A percentile compares a stretch with the other conserved stretches of the same genome.
phyloP scores from a whole-genome alignment of 1,140 invertebrate genomes.

The Drosophila seguyi region DNA sequence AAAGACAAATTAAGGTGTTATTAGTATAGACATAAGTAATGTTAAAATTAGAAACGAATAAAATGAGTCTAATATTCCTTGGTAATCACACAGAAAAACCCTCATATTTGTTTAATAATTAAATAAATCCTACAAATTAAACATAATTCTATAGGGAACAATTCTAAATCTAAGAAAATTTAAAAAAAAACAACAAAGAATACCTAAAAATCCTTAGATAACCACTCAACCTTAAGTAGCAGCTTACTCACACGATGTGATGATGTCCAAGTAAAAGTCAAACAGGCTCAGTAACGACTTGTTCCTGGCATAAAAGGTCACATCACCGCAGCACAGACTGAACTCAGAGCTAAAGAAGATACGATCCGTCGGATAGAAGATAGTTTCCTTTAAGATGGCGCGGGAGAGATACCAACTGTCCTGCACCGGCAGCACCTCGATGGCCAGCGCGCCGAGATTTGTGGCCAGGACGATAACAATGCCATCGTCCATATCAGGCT shows the following conservation, averaged over 20 bases:
- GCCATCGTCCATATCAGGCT: not conserved
- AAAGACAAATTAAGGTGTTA: not conserved
- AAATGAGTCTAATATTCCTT: not conserved
- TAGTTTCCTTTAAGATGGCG: not conserved
- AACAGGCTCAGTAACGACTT: constrained; percentile 5
- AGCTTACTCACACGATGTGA: constrained; percentile 19
- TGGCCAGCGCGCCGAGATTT: not conserved
- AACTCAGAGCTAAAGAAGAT: constrained; percentile 14
- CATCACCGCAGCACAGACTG: constrained; percentile 40
- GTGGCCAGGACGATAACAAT: constrained; percentile 15
- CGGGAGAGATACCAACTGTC: constrained; percentile 44
- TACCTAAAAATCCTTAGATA: not conserved
- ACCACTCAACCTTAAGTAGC: not conserved
- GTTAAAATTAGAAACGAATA: not conserved
- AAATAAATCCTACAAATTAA: too few relatives aligned
- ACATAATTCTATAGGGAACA: too few relatives aligned
- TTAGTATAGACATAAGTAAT: not conserved
- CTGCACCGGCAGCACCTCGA: not conserved
- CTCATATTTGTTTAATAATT: too few relatives aligned
- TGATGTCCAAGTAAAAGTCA: constrained; percentile 45
- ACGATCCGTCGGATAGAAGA: constrained; percentile 11
- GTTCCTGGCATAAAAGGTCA: constrained; percentile 4
- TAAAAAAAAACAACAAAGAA: not conserved
- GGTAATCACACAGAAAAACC: too few relatives aligned
- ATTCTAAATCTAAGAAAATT: not conserved